Evolutionary conservation across 2,888 invertebrate genomes (phyloP).

Genomic region (Eumerus sabulonum): DNA sequence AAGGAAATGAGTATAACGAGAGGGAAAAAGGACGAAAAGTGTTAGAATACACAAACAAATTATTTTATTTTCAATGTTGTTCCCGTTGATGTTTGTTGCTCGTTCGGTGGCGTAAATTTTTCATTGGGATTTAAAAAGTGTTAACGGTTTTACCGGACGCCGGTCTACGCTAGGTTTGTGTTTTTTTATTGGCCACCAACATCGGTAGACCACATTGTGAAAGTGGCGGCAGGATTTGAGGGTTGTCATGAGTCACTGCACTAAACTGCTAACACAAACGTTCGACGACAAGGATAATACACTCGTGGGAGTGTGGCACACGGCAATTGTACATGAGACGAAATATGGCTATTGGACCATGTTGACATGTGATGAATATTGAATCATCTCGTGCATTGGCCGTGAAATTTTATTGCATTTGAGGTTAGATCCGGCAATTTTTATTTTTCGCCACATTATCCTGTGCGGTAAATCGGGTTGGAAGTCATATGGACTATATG

Average conservation of each 20-base stretch:
- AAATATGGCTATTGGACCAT: constrained; percentile 63
- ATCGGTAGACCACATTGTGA: constrained; percentile 58
- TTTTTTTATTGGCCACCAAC: constrained; percentile 37
- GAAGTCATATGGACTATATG: too few species aligned
- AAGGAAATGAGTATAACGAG: constrained; percentile 17
- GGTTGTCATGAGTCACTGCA: constrained; percentile 64
- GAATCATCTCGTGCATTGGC: constrained; percentile 67
- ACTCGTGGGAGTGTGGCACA: neutral
- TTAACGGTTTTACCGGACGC: constrained; percentile 31
- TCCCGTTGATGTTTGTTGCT: constrained; percentile 46
- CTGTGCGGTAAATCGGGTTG: constrained; percentile 7
- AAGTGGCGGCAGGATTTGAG: constrained; percentile 49
- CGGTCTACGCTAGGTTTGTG: neutral
- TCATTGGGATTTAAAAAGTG: constrained; percentile 68
- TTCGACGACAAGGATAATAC: constrained; percentile 20
- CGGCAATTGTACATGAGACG: constrained; percentile 6
- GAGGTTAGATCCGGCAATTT: constrained; percentile 62
- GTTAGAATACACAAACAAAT: constrained; percentile 62
- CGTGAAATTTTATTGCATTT: constrained; percentile 69
- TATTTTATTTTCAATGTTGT: constrained; percentile 67
- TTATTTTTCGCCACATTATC: constrained; percentile 62
- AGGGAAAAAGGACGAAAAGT: constrained; percentile 13
- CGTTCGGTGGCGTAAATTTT: constrained; percentile 60
- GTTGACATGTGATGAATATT: constrained; percentile 68
- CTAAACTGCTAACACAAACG: constrained; percentile 53